Base-by-base conservation (phyloP, 2,797 vertebrate species). In the Sebastes umbrosus region DNA sequence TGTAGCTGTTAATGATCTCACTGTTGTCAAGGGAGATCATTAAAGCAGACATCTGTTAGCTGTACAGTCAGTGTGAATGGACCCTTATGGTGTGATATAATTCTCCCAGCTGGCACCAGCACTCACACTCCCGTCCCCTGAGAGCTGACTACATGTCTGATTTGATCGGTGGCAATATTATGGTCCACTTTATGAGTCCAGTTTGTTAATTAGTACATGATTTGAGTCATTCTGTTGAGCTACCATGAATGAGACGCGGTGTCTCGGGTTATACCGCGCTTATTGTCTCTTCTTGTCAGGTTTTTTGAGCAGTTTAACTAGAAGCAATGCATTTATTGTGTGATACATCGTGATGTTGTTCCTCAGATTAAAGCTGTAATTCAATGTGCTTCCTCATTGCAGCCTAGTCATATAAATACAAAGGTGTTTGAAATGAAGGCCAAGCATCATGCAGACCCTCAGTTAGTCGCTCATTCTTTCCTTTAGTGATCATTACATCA, bases 11-110 rank as follows among this genome's bases (percentile, higher is more conserved):
- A 84, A 90, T 86, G 86, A 91, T 93, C 88, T 86, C 76, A 66
- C 82, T 80, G 88, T 90, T 87, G 86, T 93, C 91, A 83, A 65
- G 92, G 90, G 93, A 91, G 88, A 92, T 94, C 90, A 91, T 94
- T 92, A 90, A 90, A 93, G 77, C 86, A 88, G 90, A 88, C 92
- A 94, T 94, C 93, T 95, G 93, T 77, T 93, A 82, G 83, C 82
- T 88, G 86, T 88, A 87, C 85, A 89, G 84, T 86, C 79, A 20
- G 80, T 85, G 86, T 90, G 81, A 89, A 87, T 87, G 72, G 77
- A 80, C 78, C 93, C 88, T 92, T 84, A 90, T 92, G 90, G 83
- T 90, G 83, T 84, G 84, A 92, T 88, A 89, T 89, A 77, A 90
- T 84, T 90, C 75, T 90, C 88, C 85, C 89, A 92, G 74, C 87